Conservation (phyloP, 2,888 invertebrate species). For the Ectemnius cavifrons region DNA sequence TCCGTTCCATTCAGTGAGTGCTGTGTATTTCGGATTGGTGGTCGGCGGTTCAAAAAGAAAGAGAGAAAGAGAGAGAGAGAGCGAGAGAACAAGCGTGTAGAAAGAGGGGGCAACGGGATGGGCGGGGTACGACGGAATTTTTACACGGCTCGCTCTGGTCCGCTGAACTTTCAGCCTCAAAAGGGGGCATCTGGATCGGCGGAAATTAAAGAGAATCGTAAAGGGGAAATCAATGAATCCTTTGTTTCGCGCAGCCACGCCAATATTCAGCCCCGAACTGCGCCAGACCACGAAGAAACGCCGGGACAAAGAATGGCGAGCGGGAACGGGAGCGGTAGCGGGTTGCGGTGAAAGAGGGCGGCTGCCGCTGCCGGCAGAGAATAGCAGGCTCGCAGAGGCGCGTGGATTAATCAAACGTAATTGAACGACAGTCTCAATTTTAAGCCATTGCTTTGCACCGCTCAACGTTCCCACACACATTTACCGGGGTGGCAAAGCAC, state of each 20-base stretch:
- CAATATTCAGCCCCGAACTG: conserved; percentile 40
- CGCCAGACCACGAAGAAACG: conserved; percentile 20
- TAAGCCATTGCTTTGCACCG: conserved; percentile 4
- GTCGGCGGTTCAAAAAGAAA: too few species aligned
- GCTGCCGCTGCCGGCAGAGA: not conserved
- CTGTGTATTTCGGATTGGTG: too few species aligned
- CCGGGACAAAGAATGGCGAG: conserved; percentile 16
- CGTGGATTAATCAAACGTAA: conserved; percentile 35
- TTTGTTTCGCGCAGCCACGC: conserved; percentile 52
- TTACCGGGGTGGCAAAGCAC: too few species aligned
- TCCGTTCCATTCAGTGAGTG: too few species aligned
- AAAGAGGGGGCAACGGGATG: too few species aligned
- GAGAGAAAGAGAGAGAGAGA: too few species aligned
- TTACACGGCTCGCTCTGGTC: conserved; percentile 2
- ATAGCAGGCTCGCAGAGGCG: too few species aligned
- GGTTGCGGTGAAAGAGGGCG: conserved; percentile 5
- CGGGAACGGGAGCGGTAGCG: not conserved
- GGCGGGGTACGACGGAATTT: conserved; percentile 24
- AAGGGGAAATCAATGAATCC: conserved; percentile 62
- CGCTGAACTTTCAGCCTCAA: conserved; percentile 1
- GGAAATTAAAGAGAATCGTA: conserved; percentile 65
- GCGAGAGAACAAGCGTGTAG: too few species aligned
- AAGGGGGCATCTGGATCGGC: conserved; percentile 30
- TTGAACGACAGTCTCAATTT: conserved; percentile 21
- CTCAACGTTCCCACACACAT: not conserved